phyloP scores from a whole-genome alignment of 2,797 vertebrate genomes.

The Malurus leucopterus region DNA sequence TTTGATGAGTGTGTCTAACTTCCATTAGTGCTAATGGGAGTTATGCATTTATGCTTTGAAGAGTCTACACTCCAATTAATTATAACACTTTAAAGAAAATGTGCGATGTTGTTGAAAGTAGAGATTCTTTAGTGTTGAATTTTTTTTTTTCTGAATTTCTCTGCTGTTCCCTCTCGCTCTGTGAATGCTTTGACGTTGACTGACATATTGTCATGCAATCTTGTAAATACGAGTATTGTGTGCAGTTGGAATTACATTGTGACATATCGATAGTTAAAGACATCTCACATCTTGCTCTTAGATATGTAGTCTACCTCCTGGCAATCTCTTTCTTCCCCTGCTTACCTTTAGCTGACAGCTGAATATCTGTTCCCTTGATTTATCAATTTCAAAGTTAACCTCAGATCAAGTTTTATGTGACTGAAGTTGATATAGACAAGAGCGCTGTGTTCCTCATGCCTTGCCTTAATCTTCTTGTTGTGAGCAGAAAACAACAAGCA shows the following conservation, averaged over 20 bases:
- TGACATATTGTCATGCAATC: slow-evolving; percentile 21
- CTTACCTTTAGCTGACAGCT: slow-evolving; percentile 37
- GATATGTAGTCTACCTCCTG: background rate
- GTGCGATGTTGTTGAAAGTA: slow-evolving; percentile 19
- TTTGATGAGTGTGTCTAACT: slow-evolving; percentile 49
- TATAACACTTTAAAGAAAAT: slow-evolving; percentile 39
- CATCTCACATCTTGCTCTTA: background rate
- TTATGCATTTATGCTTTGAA: slow-evolving; percentile 17
- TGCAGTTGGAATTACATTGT: background rate
- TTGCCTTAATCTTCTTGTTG: slow-evolving; percentile 14
- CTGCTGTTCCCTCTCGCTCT: background rate
- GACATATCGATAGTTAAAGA: background rate
- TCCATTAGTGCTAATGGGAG: slow-evolving; percentile 51
- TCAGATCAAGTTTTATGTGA: slow-evolving; percentile 1
- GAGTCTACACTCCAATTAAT: slow-evolving; percentile 43
- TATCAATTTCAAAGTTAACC: slow-evolving; percentile 16
- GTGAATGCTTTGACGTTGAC: background rate
- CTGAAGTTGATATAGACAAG: background rate
- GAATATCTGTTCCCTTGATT: slow-evolving; percentile 37
- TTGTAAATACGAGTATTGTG: background rate
- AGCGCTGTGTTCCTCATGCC: background rate
- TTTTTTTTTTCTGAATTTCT: background rate
- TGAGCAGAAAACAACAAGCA: background rate
- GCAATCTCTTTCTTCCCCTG: background rate
- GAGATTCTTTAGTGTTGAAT: background rate